Evolutionary conservation across 2,113 vertebrate species (phyloP).

Genomic region (Alligator sinensis): DNA sequence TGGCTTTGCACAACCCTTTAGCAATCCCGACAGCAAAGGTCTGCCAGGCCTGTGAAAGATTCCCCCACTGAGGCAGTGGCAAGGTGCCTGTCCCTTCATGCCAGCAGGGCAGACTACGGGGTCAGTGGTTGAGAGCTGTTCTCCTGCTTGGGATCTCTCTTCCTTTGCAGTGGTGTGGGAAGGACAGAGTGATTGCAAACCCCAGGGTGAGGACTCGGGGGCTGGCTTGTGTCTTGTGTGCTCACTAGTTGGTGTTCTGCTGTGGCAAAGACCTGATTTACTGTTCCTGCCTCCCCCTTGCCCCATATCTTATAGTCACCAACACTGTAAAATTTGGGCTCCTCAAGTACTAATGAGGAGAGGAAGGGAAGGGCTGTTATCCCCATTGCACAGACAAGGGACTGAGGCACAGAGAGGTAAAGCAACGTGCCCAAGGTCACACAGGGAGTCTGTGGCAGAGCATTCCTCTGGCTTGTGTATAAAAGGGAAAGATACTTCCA

Average conservation of each 20-base stretch:
- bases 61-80: background rate
- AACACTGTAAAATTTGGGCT: background rate
- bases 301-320: background rate
- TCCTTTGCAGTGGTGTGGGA: background rate
- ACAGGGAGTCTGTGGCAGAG: background rate
- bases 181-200: background rate
- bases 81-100: background rate
- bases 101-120: background rate
- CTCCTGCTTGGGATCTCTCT: background rate
- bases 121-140: background rate
- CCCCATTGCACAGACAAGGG: background rate
- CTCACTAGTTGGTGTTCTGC: background rate
- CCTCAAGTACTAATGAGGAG: background rate
- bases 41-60: background rate
- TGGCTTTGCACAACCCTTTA: background rate
- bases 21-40: background rate
- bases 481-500: background rate
- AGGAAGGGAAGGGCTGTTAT: background rate
- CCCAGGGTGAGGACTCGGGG: background rate
- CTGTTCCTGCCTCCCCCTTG: too few relatives aligned
- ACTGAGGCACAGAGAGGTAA: background rate
- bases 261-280: background rate
- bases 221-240: background rate
- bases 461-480: background rate
- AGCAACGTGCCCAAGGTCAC: background rate